These are phyloP conservation scores for Antedon mediterranea DNA, from an alignment of 53 echinoderm and acorn worm genomes.

Conservation along the genomic window DNA sequence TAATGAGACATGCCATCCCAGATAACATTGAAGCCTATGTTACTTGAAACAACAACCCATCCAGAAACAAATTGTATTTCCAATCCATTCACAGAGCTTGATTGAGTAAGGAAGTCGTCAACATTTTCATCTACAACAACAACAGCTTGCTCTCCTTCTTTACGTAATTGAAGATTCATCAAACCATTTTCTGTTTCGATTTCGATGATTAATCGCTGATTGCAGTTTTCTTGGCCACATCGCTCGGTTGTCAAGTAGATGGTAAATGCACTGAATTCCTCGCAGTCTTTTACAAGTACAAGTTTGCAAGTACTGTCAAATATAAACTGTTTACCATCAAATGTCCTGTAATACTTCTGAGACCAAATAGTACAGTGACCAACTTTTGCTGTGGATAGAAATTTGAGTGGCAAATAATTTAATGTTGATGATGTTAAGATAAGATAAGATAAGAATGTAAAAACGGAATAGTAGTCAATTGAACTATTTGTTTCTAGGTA, in stretches of 20 bases:
- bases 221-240: background rate
- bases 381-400: background rate
- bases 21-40: background rate
- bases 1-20: background rate
- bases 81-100: background rate
- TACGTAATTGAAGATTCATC: background rate
- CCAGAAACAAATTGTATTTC: background rate
- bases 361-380: background rate
- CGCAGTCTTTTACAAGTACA: background rate
- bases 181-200: background rate
- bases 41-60: background rate
- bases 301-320: background rate
- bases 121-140: background rate
- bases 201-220: background rate
- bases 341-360: background rate
- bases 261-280: background rate
- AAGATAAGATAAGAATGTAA: background rate
- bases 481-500: background rate
- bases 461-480: background rate
- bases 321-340: background rate
- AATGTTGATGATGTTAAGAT: background rate
- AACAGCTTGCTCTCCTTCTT: background rate
- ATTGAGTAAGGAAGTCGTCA: background rate
- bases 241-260: background rate
- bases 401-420: no score